Conservation (phyloP, 35 echinoderm and acorn worm genomes). For the Ophiothrix spiculata region DNA sequence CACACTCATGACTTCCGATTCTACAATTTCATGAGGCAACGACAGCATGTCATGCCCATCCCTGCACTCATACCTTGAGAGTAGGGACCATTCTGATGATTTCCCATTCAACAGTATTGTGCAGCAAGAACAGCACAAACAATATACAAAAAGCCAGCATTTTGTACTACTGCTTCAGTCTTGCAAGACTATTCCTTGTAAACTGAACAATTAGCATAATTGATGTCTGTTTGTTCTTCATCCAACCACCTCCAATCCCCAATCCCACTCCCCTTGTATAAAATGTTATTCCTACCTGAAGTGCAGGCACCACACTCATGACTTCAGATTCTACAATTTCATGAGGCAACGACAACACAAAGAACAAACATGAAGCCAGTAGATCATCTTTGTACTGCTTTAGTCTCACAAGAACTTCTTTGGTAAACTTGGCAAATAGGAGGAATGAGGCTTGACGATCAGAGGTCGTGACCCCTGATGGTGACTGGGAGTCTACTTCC, state of each 20-base stretch:
- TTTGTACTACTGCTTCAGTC: slow-evolving; percentile 88
- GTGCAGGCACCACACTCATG: slow-evolving; percentile 51
- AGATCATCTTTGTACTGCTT: slow-evolving; percentile 98
- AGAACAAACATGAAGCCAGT: slow-evolving; percentile 83
- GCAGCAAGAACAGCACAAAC: slow-evolving; percentile 64
- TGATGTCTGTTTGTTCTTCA: no score
- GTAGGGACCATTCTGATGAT: no score
- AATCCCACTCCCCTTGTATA: background rate
- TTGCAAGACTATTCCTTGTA: slow-evolving; percentile 65
- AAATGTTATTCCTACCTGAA: slow-evolving; percentile 62
- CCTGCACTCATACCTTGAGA: no score
- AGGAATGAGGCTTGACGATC: slow-evolving; percentile 66
- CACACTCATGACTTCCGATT: slow-evolving; percentile 37
- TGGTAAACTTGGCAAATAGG: slow-evolving; percentile 89
- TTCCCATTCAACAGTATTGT: no score
- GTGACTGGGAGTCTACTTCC: slow-evolving; percentile 60
- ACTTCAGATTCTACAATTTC: slow-evolving; percentile 70
- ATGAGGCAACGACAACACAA: slow-evolving; percentile 76
- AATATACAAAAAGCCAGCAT: slow-evolving; percentile 81
- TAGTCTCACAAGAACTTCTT: slow-evolving; percentile 80
- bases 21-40: slow-evolving; percentile 75
- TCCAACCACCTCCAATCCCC: background rate
- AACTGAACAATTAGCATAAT: slow-evolving; percentile 83
- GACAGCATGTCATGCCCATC: no score
- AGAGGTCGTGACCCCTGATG: slow-evolving; percentile 25